Base-by-base conservation (phyloP, 2,113 vertebrate genomes). In the Entelurus aequoreus region DNA sequence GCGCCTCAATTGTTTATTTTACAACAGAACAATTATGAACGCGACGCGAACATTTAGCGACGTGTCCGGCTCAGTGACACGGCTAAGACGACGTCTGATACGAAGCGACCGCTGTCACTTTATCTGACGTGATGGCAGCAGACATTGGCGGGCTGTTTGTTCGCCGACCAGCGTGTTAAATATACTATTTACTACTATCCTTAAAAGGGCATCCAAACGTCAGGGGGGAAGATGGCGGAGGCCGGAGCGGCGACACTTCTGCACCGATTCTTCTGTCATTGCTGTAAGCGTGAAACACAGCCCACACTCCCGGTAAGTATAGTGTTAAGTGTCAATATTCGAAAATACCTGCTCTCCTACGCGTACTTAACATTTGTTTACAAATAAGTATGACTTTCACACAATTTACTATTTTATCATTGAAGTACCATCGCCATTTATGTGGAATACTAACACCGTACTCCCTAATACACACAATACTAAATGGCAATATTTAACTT, bases 281-380 rank as follows among this genome's bases (percentile, higher is more conserved):
- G 92, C 85, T 97, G 95, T 84, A 94, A 94, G 87, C 84, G 91
- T 76, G 93, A 96, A 87, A 93, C 93, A 65, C 89, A 85, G 79
- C 93, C 93, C 65, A 93, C 93, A 80, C 87, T 97, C 62, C 93
- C 94, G 93, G 95, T 95, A 85, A 95, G 95, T 85, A n/a, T n/a
- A 42, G 13, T 53, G 62, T 64, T 15, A 14, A 60, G 16, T 12
- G 28, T 28, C 28, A 28, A 28, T 28, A 28, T 28, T 28, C 1
- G 3, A 28, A 28, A 3, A 28, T 28, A 3, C 4, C 2, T 28
- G 28, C 28, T 28, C 1, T 28, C 1, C 4, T 28, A 28, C 28
- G 28, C 4, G 28, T 28, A 28, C 28, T 28, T 3, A 28, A 28
- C 28, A 28, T 28, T 28, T 28, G 1, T 28, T 28, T 28, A 28